Evolutionary conservation across 2,888 invertebrate genomes (phyloP).

Genomic region (Litoditis marina): DNA sequence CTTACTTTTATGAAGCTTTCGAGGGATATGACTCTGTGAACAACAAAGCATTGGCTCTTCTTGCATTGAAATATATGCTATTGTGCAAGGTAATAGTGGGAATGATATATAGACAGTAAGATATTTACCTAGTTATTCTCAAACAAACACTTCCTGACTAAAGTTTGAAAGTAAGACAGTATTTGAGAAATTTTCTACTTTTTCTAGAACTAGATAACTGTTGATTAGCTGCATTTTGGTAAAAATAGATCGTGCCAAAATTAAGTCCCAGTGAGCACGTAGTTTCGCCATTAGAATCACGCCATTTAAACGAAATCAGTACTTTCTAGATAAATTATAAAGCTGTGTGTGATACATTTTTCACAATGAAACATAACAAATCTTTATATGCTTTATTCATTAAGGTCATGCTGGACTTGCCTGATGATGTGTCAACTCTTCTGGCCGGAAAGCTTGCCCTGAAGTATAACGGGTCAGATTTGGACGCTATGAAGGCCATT

Average conservation of each 20-base stretch:
- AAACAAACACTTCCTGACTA: too few species aligned
- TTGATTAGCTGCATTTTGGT: too few species aligned
- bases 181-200: too few species aligned
- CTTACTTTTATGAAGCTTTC: conserved; percentile 98
- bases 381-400: too few species aligned
- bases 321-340: background rate
- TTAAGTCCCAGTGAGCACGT: too few species aligned
- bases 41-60: conserved; percentile 83
- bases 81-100: conserved; percentile 79
- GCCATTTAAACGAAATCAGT: background rate
- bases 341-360: background rate
- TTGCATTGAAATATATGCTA: conserved; percentile 97
- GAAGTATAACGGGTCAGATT: conserved; percentile 82
- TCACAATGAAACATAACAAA: background rate
- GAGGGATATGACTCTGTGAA: conserved; percentile 85
- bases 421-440: conserved; percentile 65
- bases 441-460: conserved; percentile 91
- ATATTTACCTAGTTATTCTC: too few species aligned
- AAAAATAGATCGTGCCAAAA: too few species aligned
- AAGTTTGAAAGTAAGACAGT: too few species aligned
- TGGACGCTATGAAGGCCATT: conserved; percentile 96
- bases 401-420: conserved; percentile 57
- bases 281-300: too few species aligned
- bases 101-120: background rate
- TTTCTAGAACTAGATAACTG: too few species aligned